These are phyloP conservation scores for Schlechtendalia chinensis DNA, from an alignment of 1,140 invertebrate genomes.

Conservation along the genomic window DNA sequence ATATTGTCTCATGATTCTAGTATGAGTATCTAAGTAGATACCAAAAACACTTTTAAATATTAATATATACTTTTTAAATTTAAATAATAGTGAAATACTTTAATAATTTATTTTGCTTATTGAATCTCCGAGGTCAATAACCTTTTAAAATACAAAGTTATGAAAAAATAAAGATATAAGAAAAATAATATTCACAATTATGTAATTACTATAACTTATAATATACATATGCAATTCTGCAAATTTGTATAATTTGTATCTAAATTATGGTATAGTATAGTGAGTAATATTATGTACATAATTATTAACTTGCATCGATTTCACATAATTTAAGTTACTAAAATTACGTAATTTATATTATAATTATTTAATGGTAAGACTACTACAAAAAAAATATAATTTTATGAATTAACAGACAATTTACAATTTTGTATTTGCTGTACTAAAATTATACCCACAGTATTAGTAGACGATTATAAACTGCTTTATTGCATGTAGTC, in stretches of 20 bases:
- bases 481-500: background rate
- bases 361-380: constrained; percentile 6
- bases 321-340: background rate
- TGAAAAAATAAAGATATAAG: constrained; percentile 3
- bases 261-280: background rate
- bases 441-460: background rate
- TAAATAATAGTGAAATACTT: no score
- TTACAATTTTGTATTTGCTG: background rate
- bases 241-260: background rate
- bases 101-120: no score
- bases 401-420: background rate
- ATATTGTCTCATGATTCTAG: no score
- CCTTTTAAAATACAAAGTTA: background rate
- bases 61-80: no score
- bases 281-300: background rate
- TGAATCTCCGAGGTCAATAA: no score
- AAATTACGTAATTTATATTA: background rate
- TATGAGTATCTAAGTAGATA: no score
- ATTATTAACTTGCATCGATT: constrained; percentile 1
- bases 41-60: no score
- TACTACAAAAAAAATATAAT: background rate
- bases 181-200: background rate
- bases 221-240: background rate
- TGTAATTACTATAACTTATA: background rate
- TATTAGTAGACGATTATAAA: background rate